Evolutionary conservation across 2,888 invertebrate species (phyloP), one percentile per base, ranked within the genome.

Genomic region (Antitype chi): DNA sequence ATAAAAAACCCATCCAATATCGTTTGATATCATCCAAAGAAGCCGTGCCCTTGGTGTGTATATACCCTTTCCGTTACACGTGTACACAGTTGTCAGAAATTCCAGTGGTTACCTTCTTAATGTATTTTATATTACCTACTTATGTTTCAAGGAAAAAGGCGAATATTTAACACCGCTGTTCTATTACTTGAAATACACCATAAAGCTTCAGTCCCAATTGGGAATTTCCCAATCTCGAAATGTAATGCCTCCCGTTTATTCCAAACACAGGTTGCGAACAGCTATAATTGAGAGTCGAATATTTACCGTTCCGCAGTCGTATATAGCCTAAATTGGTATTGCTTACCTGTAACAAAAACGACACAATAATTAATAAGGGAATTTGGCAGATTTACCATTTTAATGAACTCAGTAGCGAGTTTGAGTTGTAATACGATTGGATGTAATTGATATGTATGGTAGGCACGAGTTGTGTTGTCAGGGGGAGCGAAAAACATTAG

Each of bases 291-390:
- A 28, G 68, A n/a, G 64, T 13, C 70, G 86, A 72, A 85, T 84
- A 84, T 85, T 84, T 85, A 84, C 83, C 82, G 82, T 69, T 25
- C 59, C 68, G 63, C 57, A 66, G 71, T 74, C 63, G 71, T 79
- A 77, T 82, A 85, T 68, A 52, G 66, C 15, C 79, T 70, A 79
- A 86, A 74, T 81, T 80, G 74, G 69, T 79, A 78, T 77, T 80
- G 85, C 91, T 91, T 89, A 91, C 91, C 91, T 91, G 91, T 74
- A 91, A 91, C 89, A 90, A 90, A 87, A 86, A 81, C 59, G 47
- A 84, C 77, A 85, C 43, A 80, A 77, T 78, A 81, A 82, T 88
- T 81, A 85, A 82, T 77, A 66, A 78, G 55, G 67, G 66, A 76
- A 82, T 38, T 74, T 57, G 25, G 68, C 53, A 70, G 64, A 55